Percentiles rank a stretch among this genome's conserved stretches.
phyloP scores from a whole-genome alignment of 2,113 vertebrate species.

The Thryonomys swinderianus region DNA sequence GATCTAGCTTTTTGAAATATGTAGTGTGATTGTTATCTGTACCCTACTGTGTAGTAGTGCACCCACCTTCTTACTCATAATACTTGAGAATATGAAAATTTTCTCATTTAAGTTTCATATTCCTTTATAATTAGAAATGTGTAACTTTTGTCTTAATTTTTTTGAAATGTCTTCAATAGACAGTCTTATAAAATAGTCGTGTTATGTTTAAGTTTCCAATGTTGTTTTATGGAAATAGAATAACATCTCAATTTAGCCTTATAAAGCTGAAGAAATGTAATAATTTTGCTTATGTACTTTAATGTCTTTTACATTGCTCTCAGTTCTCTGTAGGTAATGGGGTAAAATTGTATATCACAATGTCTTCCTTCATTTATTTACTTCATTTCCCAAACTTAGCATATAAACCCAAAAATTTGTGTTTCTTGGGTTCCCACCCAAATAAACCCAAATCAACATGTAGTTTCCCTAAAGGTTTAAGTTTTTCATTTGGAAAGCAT shows the following conservation, averaged over 20 bases:
- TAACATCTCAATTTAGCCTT: background rate
- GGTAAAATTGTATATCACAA: slow-evolving; percentile 36
- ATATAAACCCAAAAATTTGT: slow-evolving; percentile 22
- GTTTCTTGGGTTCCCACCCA: slow-evolving; percentile 30
- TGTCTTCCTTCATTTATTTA: background rate
- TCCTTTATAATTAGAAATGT: slow-evolving; percentile 28
- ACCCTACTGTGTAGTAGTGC: background rate
- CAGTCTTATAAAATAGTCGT: slow-evolving; percentile 34
- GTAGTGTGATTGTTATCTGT: background rate
- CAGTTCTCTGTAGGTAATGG: background rate
- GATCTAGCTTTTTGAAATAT: background rate
- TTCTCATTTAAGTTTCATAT: background rate
- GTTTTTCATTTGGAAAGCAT: slow-evolving; percentile 56
- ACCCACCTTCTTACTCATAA: background rate
- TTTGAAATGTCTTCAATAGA: background rate
- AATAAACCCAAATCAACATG: background rate
- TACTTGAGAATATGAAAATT: background rate
- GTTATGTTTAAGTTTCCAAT: background rate
- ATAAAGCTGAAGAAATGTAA: background rate
- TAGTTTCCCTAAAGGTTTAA: slow-evolving; percentile 28
- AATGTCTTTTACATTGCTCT: background rate
- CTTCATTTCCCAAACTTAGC: background rate
- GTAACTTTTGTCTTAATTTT: slow-evolving; percentile 16
- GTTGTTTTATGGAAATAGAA: slow-evolving; percentile 45
- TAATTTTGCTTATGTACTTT: background rate